Evolutionary conservation across 2,888 invertebrate genomes (phyloP).

Genomic region (Dryadula phaetusa): DNA sequence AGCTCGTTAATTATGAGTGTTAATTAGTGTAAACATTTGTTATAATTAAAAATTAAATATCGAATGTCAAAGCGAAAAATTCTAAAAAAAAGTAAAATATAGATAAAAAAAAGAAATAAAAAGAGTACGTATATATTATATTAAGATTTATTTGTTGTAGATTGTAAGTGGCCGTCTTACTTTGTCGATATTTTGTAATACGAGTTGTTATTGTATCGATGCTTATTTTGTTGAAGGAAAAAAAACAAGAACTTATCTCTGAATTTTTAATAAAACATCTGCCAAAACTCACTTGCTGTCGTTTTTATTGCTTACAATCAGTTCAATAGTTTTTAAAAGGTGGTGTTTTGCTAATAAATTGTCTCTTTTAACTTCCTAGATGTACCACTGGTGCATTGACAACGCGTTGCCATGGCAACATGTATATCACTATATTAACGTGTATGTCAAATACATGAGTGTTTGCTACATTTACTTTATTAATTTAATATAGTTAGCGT

Average conservation of each 20-base stretch:
- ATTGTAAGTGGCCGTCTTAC: constrained; percentile 49
- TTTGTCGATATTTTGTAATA: constrained; percentile 50
- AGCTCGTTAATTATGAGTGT: constrained; percentile 22
- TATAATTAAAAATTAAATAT: constrained; percentile 35
- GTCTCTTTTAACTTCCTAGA: too few relatives aligned
- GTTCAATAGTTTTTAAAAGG: too few relatives aligned
- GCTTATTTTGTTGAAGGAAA: constrained; percentile 46
- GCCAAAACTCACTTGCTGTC: constrained; percentile 38
- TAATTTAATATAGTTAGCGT: too few relatives aligned
- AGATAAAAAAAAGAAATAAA: constrained; percentile 62
- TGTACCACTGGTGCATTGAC: too few relatives aligned
- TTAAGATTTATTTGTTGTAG: constrained; percentile 49
- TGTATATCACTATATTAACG: too few relatives aligned
- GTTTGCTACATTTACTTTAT: too few relatives aligned
- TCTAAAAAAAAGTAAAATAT: constrained; percentile 64
- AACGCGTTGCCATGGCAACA: too few relatives aligned
- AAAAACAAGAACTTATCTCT: constrained; percentile 41
- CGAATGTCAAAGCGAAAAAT: constrained; percentile 56
- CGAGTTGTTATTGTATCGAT: constrained; percentile 47
- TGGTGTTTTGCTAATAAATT: too few relatives aligned
- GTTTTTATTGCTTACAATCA: constrained; percentile 22
- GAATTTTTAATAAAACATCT: constrained; percentile 47
- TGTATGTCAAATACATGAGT: too few relatives aligned
- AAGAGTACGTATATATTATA: constrained; percentile 57
- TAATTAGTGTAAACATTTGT: constrained; percentile 30